A percentile compares a stretch with the other conserved stretches of the same genome.
Conservation (phyloP, 2,888 invertebrate genomes). For the Tenthredo amoena region DNA sequence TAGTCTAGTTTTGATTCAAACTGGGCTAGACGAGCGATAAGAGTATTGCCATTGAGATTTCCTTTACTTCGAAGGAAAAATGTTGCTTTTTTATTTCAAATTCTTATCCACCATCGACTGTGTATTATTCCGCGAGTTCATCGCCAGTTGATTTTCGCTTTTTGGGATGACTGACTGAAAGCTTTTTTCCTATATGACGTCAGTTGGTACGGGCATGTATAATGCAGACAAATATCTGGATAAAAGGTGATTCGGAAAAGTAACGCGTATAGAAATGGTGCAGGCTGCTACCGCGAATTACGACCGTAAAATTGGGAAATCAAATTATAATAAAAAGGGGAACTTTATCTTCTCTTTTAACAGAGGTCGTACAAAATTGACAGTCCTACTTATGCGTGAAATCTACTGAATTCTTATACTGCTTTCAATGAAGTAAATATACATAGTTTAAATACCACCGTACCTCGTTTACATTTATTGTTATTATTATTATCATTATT, state of each 20-base stretch:
- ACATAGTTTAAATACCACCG: not conserved
- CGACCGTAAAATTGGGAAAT: constrained; percentile 9
- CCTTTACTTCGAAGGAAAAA: not conserved
- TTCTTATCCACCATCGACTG: not conserved
- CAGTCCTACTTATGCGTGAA: constrained; percentile 4
- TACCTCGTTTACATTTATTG: not conserved
- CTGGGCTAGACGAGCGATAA: not conserved
- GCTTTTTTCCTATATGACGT: not conserved
- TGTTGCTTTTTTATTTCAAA: not conserved
- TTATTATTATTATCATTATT: not conserved
- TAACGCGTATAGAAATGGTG: not conserved
- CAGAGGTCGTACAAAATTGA: constrained; percentile 25
- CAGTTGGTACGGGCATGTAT: not conserved
- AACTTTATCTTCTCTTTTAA: constrained; percentile 27
- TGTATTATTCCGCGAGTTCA: not conserved
- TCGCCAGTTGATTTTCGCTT: not conserved
- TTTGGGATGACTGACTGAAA: not conserved
- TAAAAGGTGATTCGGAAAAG: not conserved
- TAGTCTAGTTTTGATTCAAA: not conserved
- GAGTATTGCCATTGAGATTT: not conserved
- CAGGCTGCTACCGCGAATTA: constrained; percentile 11
- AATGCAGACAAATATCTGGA: not conserved
- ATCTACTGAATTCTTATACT: constrained; percentile 26
- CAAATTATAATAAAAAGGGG: constrained; percentile 31
- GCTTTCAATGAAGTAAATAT: not conserved